phyloP scores from a whole-genome alignment of 2,888 invertebrate genomes.

The Mimumesa dahlbomi region DNA sequence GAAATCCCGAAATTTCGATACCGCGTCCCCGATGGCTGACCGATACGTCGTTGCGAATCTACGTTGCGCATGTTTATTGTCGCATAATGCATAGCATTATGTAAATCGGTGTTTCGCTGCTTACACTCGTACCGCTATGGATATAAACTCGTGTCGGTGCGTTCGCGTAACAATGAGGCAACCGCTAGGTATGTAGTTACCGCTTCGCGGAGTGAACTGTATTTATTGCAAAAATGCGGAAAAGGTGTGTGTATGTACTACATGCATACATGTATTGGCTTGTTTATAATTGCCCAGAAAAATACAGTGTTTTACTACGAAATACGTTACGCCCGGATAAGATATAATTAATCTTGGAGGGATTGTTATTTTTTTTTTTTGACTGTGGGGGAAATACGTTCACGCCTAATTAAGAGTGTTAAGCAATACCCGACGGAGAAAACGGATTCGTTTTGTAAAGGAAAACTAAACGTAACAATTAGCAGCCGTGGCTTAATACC shows the following conservation, averaged over 20 bases:
- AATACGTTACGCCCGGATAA: too few relatives aligned
- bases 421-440: constrained; percentile 2
- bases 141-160: constrained; percentile 58
- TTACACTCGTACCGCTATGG: constrained; percentile 54
- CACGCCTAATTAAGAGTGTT: constrained; percentile 27
- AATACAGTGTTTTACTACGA: too few relatives aligned
- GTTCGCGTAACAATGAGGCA: constrained; percentile 43
- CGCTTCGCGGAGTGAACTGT: not conserved
- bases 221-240: not conserved
- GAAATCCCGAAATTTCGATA: constrained; percentile 61
- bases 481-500: not conserved
- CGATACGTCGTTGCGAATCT: constrained; percentile 49
- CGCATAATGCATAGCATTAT: constrained; percentile 68
- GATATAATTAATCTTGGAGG: too few relatives aligned
- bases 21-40: constrained; percentile 23
- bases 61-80: constrained; percentile 61
- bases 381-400: constrained; percentile 16
- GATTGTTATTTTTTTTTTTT: too few relatives aligned
- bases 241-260: too few relatives aligned
- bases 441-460: constrained; percentile 2
- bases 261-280: not conserved
- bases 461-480: constrained; percentile 19
- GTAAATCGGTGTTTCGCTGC: constrained; percentile 57
- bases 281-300: not conserved
- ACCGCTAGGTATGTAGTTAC: not conserved